These are phyloP conservation scores for Achroia grisella DNA, from an alignment of 1,140 invertebrate genomes.

Conservation along the genomic window DNA sequence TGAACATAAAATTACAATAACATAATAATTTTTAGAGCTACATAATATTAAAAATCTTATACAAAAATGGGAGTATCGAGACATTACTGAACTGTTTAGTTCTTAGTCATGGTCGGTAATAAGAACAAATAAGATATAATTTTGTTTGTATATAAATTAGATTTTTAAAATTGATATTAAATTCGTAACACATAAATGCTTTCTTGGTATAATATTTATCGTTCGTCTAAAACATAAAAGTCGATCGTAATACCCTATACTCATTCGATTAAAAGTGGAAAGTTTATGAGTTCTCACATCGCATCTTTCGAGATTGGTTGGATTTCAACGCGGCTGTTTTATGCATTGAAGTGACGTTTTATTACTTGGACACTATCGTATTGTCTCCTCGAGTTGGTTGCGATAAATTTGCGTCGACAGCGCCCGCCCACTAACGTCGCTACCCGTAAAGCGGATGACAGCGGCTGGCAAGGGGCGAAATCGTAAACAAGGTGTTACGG, in stretches of 20 bases:
- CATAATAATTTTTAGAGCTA: too few species aligned
- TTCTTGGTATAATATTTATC: neutral
- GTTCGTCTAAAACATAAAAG: constrained; percentile 4
- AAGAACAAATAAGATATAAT: too few species aligned
- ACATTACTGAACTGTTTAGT: too few species aligned
- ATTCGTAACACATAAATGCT: too few species aligned
- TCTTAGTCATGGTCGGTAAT: too few species aligned
- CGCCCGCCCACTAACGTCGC: constrained; percentile 39
- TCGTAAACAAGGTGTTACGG: constrained; percentile 40
- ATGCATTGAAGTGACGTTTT: constrained; percentile 40
- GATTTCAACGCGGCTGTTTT: constrained; percentile 11
- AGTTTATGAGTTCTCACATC: constrained; percentile 20
- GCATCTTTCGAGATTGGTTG: constrained; percentile 18
- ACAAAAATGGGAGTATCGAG: too few species aligned
- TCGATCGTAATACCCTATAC: constrained; percentile 1
- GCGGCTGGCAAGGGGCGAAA: constrained; percentile 26
- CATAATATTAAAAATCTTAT: too few species aligned
- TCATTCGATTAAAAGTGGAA: constrained; percentile 21
- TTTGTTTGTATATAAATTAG: too few species aligned
- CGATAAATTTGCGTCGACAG: constrained; percentile 39
- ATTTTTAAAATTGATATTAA: too few species aligned
- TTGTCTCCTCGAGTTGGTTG: constrained; percentile 16
- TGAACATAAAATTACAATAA: too few species aligned
- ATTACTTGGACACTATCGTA: constrained; percentile 28
- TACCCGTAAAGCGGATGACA: constrained; percentile 47